These are phyloP conservation scores for Drosophila nigrodunni DNA, from an alignment of 1,140 invertebrate genomes.

Conservation along the genomic window DNA sequence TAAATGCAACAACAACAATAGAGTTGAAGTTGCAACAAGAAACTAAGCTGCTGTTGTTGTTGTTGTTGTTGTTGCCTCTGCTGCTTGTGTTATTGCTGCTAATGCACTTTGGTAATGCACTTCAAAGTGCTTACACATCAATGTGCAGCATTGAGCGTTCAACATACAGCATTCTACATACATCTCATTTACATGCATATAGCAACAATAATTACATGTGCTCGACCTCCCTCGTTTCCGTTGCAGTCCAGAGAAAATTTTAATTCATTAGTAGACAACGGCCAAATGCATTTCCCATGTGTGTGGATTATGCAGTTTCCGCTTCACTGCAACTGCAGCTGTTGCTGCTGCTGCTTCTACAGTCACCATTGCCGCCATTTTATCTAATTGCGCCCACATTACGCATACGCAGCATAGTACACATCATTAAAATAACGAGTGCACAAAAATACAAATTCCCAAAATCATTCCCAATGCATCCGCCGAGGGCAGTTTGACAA, in stretches of 20 bases:
- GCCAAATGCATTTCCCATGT: constrained; percentile 77
- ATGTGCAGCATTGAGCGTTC: constrained; percentile 41
- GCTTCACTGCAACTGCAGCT: constrained; percentile 74
- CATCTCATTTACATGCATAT: constrained; percentile 25
- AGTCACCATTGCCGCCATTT: constrained; percentile 63
- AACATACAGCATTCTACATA: constrained; percentile 21
- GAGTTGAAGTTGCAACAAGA: constrained; percentile 18
- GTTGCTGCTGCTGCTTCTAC: constrained; percentile 23
- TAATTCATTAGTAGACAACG: constrained; percentile 82
- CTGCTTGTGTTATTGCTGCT: constrained; percentile 42
- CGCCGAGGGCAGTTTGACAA: not conserved
- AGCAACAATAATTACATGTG: constrained; percentile 76
- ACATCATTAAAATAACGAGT: constrained; percentile 76
- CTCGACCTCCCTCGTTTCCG: constrained; percentile 28
- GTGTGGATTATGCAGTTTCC: constrained; percentile 79
- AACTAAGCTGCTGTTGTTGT: constrained; percentile 38
- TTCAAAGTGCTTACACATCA: constrained; percentile 81
- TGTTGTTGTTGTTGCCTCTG: constrained; percentile 26
- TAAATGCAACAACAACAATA: constrained; percentile 52
- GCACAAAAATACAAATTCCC: constrained; percentile 38
- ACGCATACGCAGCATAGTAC: constrained; percentile 70
- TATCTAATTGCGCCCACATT: constrained; percentile 76
- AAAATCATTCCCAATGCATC: not conserved
- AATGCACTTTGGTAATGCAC: constrained; percentile 79
- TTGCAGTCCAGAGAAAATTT: constrained; percentile 65